Conservation (phyloP, 2,113 vertebrate genomes). For the Tauraco erythrolophus region DNA sequence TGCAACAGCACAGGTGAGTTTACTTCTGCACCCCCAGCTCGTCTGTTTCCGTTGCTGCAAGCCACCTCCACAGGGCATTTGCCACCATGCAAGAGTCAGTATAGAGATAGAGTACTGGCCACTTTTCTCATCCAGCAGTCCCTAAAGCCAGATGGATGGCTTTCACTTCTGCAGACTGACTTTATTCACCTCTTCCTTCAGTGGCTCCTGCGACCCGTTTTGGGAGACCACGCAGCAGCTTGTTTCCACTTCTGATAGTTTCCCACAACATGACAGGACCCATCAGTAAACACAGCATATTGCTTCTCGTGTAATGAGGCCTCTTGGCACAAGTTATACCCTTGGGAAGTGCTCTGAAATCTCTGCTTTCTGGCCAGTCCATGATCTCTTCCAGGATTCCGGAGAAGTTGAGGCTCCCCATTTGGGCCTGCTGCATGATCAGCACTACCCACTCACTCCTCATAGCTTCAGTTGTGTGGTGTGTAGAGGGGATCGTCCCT, state of each 20-base stretch:
- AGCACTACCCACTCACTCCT: background rate
- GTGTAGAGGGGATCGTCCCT: background rate
- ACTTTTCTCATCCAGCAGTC: background rate
- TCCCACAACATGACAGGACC: background rate
- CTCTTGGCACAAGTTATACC: background rate
- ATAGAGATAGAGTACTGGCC: background rate
- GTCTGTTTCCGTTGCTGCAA: background rate
- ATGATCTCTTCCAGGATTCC: background rate
- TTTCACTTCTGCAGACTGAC: background rate
- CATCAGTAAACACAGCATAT: no score
- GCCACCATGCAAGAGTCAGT: background rate
- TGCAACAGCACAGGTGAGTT: background rate
- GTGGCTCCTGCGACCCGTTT: background rate
- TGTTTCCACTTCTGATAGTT: background rate
- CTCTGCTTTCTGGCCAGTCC: background rate
- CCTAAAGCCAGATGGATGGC: background rate
- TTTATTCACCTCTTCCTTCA: background rate
- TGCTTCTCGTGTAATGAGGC: background rate
- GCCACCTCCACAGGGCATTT: background rate
- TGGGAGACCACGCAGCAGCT: background rate
- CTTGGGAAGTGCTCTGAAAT: background rate
- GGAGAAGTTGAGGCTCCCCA: background rate
- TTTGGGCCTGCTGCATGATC: background rate
- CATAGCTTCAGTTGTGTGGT: rapidly evolving
- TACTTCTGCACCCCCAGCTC: background rate